phyloP scores from a whole-genome alignment of 2,113 vertebrate genomes.

The Zosterops lateralis region DNA sequence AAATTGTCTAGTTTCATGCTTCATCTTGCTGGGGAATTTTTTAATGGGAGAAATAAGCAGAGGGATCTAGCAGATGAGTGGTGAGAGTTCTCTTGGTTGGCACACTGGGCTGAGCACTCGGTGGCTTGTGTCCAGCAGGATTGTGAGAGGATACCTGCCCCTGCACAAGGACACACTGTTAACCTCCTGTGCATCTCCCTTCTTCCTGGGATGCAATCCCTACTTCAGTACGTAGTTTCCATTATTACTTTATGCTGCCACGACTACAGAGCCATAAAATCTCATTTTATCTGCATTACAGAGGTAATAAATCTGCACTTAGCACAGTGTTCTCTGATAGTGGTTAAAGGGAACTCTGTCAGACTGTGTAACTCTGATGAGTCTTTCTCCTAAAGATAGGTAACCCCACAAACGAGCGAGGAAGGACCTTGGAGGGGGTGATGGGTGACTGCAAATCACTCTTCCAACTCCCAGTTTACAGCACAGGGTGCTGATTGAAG shows the following conservation, averaged over 20 bases:
- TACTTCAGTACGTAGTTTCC: background rate
- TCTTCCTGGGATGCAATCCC: background rate
- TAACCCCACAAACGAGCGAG: background rate
- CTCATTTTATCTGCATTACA: slow-evolving; percentile 47
- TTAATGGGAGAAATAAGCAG: background rate
- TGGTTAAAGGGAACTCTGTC: background rate
- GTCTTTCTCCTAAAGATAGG: background rate
- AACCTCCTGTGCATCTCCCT: background rate
- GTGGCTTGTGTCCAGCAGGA: background rate
- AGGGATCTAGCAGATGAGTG: background rate
- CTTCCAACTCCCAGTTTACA: background rate
- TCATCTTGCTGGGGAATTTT: background rate
- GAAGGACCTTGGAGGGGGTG: background rate
- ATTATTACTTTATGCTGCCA: slow-evolving; percentile 32
- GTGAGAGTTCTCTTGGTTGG: background rate
- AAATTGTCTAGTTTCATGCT: background rate
- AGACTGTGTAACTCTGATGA: background rate
- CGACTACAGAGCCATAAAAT: slow-evolving; percentile 41
- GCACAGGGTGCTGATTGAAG: background rate
- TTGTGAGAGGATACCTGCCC: background rate
- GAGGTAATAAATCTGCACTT: slow-evolving; percentile 40
- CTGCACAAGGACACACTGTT: background rate
- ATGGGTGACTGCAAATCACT: background rate
- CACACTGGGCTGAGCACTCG: fast-evolving
- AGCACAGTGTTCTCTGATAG: background rate